Evolutionary conservation across 2,113 vertebrate species (phyloP).

Genomic region (Hyla sarda): DNA sequence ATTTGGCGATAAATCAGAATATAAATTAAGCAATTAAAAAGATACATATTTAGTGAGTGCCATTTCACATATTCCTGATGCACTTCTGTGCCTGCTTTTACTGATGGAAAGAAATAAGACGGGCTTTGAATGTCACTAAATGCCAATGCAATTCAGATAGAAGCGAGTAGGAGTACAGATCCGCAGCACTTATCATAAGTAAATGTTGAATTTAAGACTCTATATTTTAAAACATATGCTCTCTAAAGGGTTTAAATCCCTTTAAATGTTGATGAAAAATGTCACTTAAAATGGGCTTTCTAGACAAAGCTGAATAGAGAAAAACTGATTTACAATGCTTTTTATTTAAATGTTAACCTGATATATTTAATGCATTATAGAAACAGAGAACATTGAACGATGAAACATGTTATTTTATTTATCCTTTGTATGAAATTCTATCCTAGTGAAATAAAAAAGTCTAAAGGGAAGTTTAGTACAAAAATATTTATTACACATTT

Average conservation of each 20-base stretch:
- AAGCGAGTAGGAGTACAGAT: constrained; percentile 41
- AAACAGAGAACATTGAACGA: neutral
- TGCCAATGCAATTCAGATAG: constrained; percentile 55
- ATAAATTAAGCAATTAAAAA: constrained; percentile 41
- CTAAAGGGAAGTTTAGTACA: neutral
- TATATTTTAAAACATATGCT: constrained; percentile 53
- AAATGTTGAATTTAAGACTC: constrained; percentile 58
- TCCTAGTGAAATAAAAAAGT: neutral
- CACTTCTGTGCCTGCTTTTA: constrained; percentile 13
- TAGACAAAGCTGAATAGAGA: neutral
- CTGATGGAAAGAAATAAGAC: constrained; percentile 44
- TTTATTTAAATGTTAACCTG: constrained; percentile 39
- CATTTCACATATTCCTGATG: constrained; percentile 19
- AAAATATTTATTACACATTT: neutral
- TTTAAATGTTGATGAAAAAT: constrained; percentile 56
- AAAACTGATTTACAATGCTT: constrained; percentile 18
- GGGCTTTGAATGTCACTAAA: constrained; percentile 57
- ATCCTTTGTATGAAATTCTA: neutral
- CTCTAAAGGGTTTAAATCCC: constrained; percentile 52
- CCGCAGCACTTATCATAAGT: constrained; percentile 57
- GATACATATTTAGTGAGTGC: constrained; percentile 43
- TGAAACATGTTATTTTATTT: neutral
- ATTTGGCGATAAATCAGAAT: neutral
- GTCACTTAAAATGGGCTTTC: constrained; percentile 15
- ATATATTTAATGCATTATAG: constrained; percentile 15